phyloP scores from a whole-genome alignment of 23 tunicate genomes.

The Botrylloides violaceus region DNA sequence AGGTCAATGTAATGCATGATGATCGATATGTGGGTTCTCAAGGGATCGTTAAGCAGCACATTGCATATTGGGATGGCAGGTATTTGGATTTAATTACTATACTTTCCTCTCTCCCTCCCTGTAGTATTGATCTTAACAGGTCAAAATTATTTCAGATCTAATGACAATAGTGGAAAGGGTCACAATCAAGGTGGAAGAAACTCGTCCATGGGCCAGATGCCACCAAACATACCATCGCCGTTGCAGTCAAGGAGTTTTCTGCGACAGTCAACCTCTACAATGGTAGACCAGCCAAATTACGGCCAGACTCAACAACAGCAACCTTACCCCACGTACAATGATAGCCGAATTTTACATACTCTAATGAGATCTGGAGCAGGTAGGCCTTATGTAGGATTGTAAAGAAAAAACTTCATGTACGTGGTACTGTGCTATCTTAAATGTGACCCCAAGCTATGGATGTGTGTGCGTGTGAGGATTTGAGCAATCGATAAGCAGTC shows the following conservation, averaged over 20 bases:
- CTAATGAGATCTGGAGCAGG: constrained; percentile 26
- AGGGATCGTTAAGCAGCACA: constrained; percentile 72
- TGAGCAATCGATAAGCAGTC: too few relatives aligned
- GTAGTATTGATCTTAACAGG: neutral
- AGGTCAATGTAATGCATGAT: constrained; percentile 44
- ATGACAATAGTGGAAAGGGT: neutral
- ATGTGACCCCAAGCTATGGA: too few relatives aligned
- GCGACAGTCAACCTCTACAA: constrained; percentile 25
- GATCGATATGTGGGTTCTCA: constrained; percentile 37
- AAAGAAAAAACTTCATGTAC: too few relatives aligned
- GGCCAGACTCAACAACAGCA: constrained; percentile 14
- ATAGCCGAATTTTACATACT: constrained; percentile 13
- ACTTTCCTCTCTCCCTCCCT: neutral
- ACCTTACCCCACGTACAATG: constrained; percentile 14
- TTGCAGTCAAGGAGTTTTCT: constrained; percentile 30
- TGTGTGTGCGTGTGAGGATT: too few relatives aligned
- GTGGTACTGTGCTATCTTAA: too few relatives aligned
- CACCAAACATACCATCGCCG: constrained; percentile 12
- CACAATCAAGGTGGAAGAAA: constrained; percentile 4
- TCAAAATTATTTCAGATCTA: neutral
- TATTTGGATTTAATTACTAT: neutral
- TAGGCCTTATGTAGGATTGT: too few relatives aligned
- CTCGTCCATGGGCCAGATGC: constrained; percentile 3
- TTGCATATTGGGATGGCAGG: constrained; percentile 87
- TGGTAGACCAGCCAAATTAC: constrained; percentile 2